Evolutionary conservation across 2,113 vertebrate species (phyloP).

Genomic region (Channa maculata): DNA sequence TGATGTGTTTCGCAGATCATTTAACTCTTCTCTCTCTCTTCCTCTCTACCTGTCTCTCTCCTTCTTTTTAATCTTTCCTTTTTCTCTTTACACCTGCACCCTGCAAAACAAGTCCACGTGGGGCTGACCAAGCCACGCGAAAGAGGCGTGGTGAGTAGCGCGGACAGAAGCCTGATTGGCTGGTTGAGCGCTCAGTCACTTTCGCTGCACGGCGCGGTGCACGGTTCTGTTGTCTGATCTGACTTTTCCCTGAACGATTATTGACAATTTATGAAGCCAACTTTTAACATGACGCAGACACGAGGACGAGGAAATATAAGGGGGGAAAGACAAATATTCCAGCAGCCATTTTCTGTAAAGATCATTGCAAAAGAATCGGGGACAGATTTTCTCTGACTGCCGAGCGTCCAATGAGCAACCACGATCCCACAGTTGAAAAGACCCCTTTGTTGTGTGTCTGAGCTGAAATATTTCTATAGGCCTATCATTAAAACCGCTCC

Average conservation of each 20-base stretch:
- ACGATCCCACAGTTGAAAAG: neutral
- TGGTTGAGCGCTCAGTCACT: neutral
- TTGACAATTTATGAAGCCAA: too few species aligned
- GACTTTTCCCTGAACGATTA: constrained; percentile 12
- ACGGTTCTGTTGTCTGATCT: neutral
- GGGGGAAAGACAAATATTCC: neutral
- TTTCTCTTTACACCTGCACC: constrained; percentile 44
- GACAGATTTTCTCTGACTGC: neutral
- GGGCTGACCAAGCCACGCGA: constrained; percentile 59
- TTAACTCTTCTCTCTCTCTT: neutral
- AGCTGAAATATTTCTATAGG: constrained; percentile 21
- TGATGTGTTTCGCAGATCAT: neutral
- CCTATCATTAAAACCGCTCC: constrained; percentile 28
- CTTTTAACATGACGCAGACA: neutral
- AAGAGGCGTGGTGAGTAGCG: constrained; percentile 47
- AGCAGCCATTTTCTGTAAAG: neutral
- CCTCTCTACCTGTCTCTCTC: too few species aligned
- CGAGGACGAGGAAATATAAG: constrained; percentile 8
- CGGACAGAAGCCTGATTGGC: constrained; percentile 76
- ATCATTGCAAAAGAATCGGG: neutral
- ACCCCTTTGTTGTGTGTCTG: constrained; percentile 11
- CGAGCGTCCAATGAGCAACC: neutral
- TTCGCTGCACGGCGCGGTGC: constrained; percentile 16
- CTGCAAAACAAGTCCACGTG: constrained; percentile 59
- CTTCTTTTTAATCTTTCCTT: too few species aligned